A percentile compares a stretch with the other conserved stretches of the same genome.
Conservation (phyloP, 2,113 vertebrate species). For the Tamias sibiricus region DNA sequence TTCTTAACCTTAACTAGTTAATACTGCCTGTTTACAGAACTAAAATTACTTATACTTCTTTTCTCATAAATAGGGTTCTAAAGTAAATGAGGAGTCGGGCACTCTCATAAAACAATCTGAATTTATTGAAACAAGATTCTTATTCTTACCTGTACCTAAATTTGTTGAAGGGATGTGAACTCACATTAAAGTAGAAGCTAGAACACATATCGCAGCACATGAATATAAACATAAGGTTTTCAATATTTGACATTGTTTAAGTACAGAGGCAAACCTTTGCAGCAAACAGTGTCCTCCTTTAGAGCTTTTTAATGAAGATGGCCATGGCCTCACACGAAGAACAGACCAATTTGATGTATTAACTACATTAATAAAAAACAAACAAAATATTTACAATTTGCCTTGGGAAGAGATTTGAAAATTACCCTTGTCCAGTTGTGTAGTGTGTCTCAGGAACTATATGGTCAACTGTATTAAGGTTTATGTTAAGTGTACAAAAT, state of each 20-base stretch:
- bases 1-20: background rate
- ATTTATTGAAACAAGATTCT: background rate
- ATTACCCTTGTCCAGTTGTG: background rate
- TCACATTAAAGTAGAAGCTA: background rate
- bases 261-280: too few relatives aligned
- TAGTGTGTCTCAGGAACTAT: background rate
- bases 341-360: background rate
- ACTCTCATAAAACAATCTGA: background rate
- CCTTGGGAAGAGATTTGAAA: background rate
- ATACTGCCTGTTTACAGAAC: background rate
- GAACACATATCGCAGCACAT: background rate
- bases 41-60: background rate
- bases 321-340: background rate
- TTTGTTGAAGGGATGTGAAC: background rate
- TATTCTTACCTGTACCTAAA: background rate
- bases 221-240: background rate
- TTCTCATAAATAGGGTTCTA: background rate
- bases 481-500: background rate
- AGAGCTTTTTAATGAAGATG: background rate
- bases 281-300: background rate
- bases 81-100: background rate
- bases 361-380: background rate
- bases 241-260: background rate
- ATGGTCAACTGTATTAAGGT: background rate
- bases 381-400: background rate